Base-by-base conservation (phyloP, 2,888 invertebrate genomes). In the Eristalis intricaria region DNA sequence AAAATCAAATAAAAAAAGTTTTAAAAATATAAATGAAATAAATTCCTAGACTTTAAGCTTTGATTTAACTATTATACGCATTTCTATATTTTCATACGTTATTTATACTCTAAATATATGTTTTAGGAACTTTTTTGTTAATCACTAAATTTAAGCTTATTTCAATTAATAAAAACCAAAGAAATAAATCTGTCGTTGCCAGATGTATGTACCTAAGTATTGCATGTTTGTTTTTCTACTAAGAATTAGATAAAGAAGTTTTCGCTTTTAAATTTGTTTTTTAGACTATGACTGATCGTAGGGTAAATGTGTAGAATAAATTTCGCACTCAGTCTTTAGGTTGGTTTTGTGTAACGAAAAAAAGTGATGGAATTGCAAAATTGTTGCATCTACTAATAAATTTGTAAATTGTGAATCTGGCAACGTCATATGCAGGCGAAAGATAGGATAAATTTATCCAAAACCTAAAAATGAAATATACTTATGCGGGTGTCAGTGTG, bases 401-500 rank as follows among this genome's bases (percentile, higher is more conserved):
- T 13, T 38, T 64, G 22, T 40, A 8, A 58, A 19, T 26, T 26
- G 13, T 60, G 23, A 23, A 10, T 40, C 78, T 82, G 82, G 78
- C 86, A 86, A 86, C 82, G 19, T 65, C n/a, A 43, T 43, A n/a
- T 43, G 19, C 19, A 2, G 50, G 2, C 19, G 40, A 7, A 50
- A 63, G 13, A 7, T 19, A 15, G 38, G 13, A 19, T 5, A 2
- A 19, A 19, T n/a, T 43, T 43, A 43, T n/a, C 10, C 71, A 68
- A 80, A 70, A 60, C 76, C 19, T 4, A 40, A 84, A 76, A 71
- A 66, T 73, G 43, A 71, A 77, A 60, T 10, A 4, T 13, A 40
- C 69, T 94, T 96, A 97, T 94, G 98, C 97, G 91, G 98, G 98
- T 93, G 97, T 98, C 90, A 99, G 96, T 93, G 96, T 97, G 93